phyloP scores from a whole-genome alignment of 2,888 invertebrate species.

The Catocala sponsa region DNA sequence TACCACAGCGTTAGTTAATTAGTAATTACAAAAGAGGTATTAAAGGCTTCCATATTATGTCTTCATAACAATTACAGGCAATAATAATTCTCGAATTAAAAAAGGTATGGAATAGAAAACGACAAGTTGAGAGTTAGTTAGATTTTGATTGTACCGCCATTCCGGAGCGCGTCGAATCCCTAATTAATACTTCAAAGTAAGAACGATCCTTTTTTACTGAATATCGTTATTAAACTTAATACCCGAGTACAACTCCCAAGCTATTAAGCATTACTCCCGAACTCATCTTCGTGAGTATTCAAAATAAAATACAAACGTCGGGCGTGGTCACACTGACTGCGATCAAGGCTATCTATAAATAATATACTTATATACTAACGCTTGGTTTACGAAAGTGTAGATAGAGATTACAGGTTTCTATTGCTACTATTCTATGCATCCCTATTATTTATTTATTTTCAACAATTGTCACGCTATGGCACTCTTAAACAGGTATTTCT shows the following conservation, averaged over 20 bases:
- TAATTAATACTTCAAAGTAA: conserved; percentile 75
- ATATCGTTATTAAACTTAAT: conserved; percentile 62
- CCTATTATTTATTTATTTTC: no score
- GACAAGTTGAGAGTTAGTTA: conserved; percentile 26
- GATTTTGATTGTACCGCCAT: conserved; percentile 54
- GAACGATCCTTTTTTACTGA: conserved; percentile 62
- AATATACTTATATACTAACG: no score
- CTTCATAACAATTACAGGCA: conserved; percentile 23
- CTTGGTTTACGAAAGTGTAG: no score
- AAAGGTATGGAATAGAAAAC: conserved; percentile 31
- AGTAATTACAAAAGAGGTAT: conserved; percentile 15
- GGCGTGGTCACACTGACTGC: conserved; percentile 37
- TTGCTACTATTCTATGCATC: no score
- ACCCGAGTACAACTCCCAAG: conserved; percentile 54
- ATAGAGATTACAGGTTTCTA: no score
- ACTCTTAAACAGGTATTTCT: no score
- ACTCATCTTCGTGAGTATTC: conserved; percentile 63
- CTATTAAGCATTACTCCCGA: conserved; percentile 66
- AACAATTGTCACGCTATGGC: no score
- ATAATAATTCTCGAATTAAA: conserved; percentile 11
- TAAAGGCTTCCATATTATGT: conserved; percentile 19
- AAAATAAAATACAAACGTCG: conserved; percentile 69
- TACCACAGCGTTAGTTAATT: not conserved
- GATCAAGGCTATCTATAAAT: conserved; percentile 2
- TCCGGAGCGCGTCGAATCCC: conserved; percentile 74